Base-by-base conservation (phyloP, 2,888 invertebrate species). In the Philhelius pedissequus region DNA sequence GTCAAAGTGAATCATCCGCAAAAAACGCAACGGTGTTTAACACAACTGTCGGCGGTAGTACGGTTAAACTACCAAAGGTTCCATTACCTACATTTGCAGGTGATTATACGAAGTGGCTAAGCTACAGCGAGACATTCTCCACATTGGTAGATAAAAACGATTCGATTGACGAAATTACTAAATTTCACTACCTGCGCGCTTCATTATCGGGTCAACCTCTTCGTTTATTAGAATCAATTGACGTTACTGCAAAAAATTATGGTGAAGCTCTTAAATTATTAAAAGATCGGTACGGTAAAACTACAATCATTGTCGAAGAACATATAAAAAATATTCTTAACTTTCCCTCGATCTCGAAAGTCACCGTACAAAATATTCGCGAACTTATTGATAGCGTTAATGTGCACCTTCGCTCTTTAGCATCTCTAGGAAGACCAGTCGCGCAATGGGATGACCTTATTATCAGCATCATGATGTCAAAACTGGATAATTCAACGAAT, bases 51-150 rank as follows among this genome's bases (percentile, higher is more conserved):
- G 38, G 62, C 27, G 71, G 58, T 13, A 30, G 13, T 13, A 32
- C 71, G 18, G 58, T 68, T 1, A 38, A 35, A 27, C 27, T 40
- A 1, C 52, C 54, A 11, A 54, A 54, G 52, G 52, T 68, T 40
- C 8, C 38, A 11, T 15, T 54, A 3, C 68, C 68, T 40, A 27
- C 68, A 3, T 68, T 68, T 22, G 27, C 56, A 3, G 54, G 40
- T 15, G 45, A 69, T 20, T 56, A 69, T n/a, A 69, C 56, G 2
- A 54, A 43, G n/a, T 56, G 69, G 56, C 7, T 69, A 13, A 69
- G 18, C 5, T 70, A 32, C 54, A 43, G 4, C 9, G 54, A 56
- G 43, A 22, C 45, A 18, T 70, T 43, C 22, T 27, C 40, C 1
- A 20, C 54, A 15, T 18, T 25, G 15, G 11, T 52, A 11, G 69